Evolutionary conservation across 2,797 vertebrate genomes (phyloP).

Genomic region (Neopelma chrysocephalum): DNA sequence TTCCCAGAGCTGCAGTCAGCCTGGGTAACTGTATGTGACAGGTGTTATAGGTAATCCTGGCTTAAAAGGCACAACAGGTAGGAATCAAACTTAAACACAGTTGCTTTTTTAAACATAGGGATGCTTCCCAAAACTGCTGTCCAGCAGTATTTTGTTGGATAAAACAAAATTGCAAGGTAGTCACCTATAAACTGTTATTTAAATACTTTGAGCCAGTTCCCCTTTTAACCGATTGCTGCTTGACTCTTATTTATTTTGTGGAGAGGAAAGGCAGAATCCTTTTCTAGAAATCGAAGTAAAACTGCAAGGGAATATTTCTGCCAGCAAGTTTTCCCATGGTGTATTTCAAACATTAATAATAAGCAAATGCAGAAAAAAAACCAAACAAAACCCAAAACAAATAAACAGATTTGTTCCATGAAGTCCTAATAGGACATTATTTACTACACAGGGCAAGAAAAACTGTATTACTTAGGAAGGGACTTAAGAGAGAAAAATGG

Average conservation of each 20-base stretch:
- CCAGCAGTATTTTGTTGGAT: background rate
- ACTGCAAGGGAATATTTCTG: background rate
- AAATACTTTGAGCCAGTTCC: background rate
- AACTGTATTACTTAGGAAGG: background rate
- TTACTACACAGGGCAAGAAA: background rate
- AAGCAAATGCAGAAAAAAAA: background rate
- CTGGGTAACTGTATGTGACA: constrained; percentile 30
- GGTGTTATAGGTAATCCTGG: constrained; percentile 51
- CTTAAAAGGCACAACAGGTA: constrained; percentile 67
- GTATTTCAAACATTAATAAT: background rate
- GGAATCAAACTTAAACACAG: constrained; percentile 27
- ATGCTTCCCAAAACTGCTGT: background rate
- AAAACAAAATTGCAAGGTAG: background rate
- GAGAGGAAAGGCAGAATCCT: background rate
- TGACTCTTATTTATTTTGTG: background rate
- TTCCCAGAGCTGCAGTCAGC: constrained; percentile 52
- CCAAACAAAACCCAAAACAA: background rate
- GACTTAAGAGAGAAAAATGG: background rate
- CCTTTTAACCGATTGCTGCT: background rate
- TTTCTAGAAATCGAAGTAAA: background rate
- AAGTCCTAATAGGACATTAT: background rate
- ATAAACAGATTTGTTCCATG: background rate
- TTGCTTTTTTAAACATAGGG: constrained; percentile 14
- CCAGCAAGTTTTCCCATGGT: background rate
- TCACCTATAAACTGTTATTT: background rate